A percentile compares a stretch with the other conserved stretches of the same genome.
Evolutionary conservation across 2,113 vertebrate genomes (phyloP).

Genomic region (Odocoileus hemionus): DNA sequence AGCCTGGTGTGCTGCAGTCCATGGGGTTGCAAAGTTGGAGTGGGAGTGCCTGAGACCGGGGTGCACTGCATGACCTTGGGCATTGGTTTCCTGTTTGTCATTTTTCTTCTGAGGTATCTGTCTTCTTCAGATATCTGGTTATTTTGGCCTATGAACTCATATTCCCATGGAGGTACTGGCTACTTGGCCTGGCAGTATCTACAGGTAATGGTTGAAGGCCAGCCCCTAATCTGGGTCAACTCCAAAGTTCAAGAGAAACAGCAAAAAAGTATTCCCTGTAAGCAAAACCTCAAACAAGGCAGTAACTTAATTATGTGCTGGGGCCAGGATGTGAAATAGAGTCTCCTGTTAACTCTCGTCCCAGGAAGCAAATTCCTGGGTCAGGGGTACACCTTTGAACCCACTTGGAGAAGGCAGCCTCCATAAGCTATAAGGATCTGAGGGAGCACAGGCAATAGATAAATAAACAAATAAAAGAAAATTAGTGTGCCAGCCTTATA

Average conservation of each 20-base stretch:
- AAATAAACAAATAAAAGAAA: background rate
- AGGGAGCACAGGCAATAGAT: background rate
- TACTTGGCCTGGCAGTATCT: background rate
- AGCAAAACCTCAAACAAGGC: background rate
- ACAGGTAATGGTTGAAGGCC: background rate
- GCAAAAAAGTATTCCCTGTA: background rate
- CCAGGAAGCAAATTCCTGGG: background rate
- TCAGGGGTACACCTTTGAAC: background rate
- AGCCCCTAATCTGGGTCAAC: background rate
- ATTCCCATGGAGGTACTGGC: background rate
- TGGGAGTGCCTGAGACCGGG: background rate
- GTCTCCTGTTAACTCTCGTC: background rate
- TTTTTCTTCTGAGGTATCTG: background rate
- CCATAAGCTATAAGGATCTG: background rate
- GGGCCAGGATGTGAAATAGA: background rate
- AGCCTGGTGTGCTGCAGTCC: background rate
- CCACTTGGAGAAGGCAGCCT: background rate
- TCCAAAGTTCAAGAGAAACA: conserved; percentile 2
- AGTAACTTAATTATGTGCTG: background rate
- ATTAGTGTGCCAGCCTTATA: background rate
- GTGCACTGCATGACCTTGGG: background rate
- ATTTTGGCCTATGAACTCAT: background rate
- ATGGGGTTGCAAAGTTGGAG: background rate
- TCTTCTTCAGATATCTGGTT: background rate
- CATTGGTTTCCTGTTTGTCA: background rate